Conservation (phyloP, 2,797 vertebrate genomes). For the Rhinichthys osculus region DNA sequence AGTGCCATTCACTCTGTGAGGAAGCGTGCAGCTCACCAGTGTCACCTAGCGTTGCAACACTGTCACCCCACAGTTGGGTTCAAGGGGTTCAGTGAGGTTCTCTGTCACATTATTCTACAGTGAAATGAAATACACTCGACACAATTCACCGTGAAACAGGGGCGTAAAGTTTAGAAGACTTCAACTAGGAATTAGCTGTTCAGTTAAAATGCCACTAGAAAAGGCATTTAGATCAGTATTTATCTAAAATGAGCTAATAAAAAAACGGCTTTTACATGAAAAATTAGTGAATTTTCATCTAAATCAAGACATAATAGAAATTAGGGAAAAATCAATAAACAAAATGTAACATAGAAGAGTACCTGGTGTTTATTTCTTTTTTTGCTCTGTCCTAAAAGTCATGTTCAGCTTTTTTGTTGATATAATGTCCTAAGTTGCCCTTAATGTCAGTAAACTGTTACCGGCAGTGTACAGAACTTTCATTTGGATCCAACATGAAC, state of each 20-base stretch:
- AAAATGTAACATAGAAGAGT: background rate
- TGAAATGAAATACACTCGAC: slow-evolving; percentile 41
- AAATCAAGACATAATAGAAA: background rate
- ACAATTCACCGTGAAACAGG: slow-evolving; percentile 44
- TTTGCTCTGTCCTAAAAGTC: background rate
- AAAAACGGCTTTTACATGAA: background rate
- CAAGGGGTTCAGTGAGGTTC: slow-evolving; percentile 56
- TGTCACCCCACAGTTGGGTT: slow-evolving; percentile 55
- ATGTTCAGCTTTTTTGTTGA: background rate
- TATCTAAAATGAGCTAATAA: background rate
- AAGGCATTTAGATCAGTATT: slow-evolving; percentile 1
- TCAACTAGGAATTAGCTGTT: background rate
- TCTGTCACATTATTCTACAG: slow-evolving; percentile 37
- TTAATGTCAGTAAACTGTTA: slow-evolving; percentile 1
- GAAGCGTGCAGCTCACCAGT: slow-evolving; percentile 53
- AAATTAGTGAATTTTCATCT: background rate
- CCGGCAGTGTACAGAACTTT: background rate
- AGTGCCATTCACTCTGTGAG: slow-evolving; percentile 41
- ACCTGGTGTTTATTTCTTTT: background rate
- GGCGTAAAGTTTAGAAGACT: slow-evolving; percentile 2
- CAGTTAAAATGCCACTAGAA: slow-evolving; percentile 12
- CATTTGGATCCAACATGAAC: background rate
- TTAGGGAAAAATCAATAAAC: background rate
- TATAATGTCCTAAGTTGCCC: background rate
- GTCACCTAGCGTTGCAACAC: slow-evolving; percentile 58